Evolutionary conservation across 2,797 vertebrate species (phyloP).

Genomic region (Micrastur ruficollis): DNA sequence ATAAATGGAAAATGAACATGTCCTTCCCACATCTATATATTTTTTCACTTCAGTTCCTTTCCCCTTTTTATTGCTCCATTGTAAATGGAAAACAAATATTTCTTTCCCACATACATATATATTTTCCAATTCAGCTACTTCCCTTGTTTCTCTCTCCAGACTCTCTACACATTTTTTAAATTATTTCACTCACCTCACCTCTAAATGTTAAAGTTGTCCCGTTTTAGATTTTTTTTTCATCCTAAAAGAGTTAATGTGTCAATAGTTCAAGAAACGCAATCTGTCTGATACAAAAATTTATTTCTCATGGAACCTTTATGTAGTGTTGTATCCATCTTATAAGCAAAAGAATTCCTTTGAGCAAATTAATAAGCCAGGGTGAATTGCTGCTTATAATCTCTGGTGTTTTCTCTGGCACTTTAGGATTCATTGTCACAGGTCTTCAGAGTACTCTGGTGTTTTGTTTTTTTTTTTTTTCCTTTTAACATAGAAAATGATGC

Average conservation of each 20-base stretch:
- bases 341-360: not conserved
- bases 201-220: not conserved
- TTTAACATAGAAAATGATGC: not conserved
- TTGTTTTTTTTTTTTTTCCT: not conserved
- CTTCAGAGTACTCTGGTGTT: not conserved
- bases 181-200: not conserved
- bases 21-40: not conserved
- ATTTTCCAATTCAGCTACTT: not conserved
- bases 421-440: not conserved
- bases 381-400: not conserved
- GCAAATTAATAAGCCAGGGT: not conserved
- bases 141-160: not conserved
- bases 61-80: not conserved
- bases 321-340: not conserved
- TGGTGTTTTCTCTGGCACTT: not conserved
- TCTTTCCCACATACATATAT: not conserved
- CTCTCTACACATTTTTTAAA: not conserved
- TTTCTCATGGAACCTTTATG: not conserved
- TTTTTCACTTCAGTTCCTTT: not conserved
- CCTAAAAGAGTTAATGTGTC: not conserved
- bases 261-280: not conserved
- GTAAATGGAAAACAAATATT: not conserved
- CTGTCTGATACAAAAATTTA: not conserved
- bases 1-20: not conserved
- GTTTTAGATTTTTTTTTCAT: not conserved